Percentiles rank a stretch among this genome's conserved stretches.
Conservation (phyloP, 2,113 vertebrate species). For the Hippocampus zosterae region DNA sequence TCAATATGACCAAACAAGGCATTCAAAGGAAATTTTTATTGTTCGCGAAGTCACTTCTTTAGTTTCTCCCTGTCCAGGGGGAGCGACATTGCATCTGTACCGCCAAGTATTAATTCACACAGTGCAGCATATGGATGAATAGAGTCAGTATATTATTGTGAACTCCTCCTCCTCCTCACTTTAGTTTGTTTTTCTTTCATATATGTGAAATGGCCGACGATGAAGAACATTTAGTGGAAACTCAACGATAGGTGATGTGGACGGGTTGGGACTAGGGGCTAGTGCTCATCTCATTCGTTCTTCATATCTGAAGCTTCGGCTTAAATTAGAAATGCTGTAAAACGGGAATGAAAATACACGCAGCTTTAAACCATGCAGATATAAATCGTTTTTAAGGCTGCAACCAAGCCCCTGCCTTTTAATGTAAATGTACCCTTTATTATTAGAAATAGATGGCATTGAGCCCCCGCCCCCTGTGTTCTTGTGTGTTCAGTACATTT, state of each 20-base stretch:
- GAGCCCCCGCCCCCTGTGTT: not conserved
- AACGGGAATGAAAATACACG: not conserved
- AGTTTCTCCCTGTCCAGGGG: constrained; percentile 10
- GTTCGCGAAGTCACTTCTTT: constrained; percentile 28
- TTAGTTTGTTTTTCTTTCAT: not conserved
- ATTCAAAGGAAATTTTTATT: constrained; percentile 18
- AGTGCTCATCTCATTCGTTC: not conserved
- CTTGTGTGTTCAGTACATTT: not conserved
- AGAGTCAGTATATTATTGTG: constrained; percentile 21
- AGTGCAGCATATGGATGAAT: constrained; percentile 5
- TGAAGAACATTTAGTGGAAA: constrained; percentile 3
- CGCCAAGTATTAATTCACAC: constrained; percentile 24
- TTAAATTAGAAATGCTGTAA: not conserved
- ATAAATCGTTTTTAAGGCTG: not conserved
- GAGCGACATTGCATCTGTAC: constrained; percentile 14
- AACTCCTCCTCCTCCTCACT: constrained; percentile 1
- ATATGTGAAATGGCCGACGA: not conserved
- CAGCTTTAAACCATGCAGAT: not conserved
- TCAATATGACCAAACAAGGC: constrained; percentile 50
- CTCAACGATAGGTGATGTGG: not conserved
- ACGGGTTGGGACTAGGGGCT: too few species aligned
- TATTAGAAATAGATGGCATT: constrained; percentile 7
- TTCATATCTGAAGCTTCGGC: not conserved
- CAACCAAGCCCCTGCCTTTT: not conserved
- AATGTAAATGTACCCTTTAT: constrained; percentile 10